A percentile compares a stretch with the other conserved stretches of the same genome.
Evolutionary conservation across 2,888 invertebrate species (phyloP).

Genomic region (Spicauda simplicius): DNA sequence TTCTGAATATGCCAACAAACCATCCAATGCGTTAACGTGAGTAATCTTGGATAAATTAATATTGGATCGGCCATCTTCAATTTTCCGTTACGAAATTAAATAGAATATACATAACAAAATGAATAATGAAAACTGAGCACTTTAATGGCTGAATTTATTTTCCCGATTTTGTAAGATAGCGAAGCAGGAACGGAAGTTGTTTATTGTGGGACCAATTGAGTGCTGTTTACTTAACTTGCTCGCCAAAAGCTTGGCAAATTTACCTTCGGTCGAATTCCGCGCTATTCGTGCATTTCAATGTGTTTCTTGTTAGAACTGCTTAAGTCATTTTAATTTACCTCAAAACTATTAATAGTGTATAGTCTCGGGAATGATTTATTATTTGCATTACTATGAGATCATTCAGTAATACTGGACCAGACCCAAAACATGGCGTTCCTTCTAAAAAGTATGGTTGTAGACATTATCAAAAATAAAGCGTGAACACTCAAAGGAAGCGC

Average conservation of each 20-base stretch:
- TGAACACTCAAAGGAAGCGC: no score
- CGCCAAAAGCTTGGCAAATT: slow-evolving; percentile 36
- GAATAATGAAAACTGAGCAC: slow-evolving; percentile 4
- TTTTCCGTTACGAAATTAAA: not conserved
- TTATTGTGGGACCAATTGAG: slow-evolving; percentile 36
- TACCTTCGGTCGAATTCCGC: slow-evolving; percentile 31
- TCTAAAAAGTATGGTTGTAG: no score
- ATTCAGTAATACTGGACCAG: no score
- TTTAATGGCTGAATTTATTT: slow-evolving; percentile 22
- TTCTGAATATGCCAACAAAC: no score
- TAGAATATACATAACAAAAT: not conserved
- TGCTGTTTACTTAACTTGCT: slow-evolving; percentile 32
- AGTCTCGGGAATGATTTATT: no score
- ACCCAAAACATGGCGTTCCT: no score
- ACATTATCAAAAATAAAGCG: no score
- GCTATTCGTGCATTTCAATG: slow-evolving; percentile 22
- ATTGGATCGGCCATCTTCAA: no score
- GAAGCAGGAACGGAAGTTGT: slow-evolving; percentile 33
- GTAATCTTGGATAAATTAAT: no score
- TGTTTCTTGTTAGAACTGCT: slow-evolving; percentile 11
- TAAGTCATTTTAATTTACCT: not conserved
- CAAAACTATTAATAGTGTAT: not conserved
- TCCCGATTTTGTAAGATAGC: slow-evolving; percentile 15
- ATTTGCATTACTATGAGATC: no score
- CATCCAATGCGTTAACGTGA: no score